A percentile compares a stretch with the other conserved stretches of the same genome.
These are phyloP conservation scores for Drosophila pallidifrons DNA, from an alignment of 1,140 invertebrate species.

Conservation along the genomic window DNA sequence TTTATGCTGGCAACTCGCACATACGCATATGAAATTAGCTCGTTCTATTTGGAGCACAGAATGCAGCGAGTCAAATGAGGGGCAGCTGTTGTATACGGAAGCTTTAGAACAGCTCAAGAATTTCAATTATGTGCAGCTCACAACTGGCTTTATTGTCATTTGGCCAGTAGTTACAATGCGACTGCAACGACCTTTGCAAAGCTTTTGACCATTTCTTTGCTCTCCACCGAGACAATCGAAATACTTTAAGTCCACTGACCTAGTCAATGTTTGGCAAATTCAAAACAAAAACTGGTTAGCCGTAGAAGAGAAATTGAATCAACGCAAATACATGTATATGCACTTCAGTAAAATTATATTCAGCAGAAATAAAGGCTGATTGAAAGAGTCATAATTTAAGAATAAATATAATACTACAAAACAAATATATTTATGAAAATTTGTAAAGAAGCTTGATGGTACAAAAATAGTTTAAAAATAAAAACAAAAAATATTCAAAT, in stretches of 20 bases:
- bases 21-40: slow-evolving; percentile 72
- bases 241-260: slow-evolving; percentile 62
- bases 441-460: too few species aligned
- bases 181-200: slow-evolving; percentile 25
- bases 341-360: too few species aligned
- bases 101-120: slow-evolving; percentile 47
- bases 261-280: slow-evolving; percentile 50
- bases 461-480: too few species aligned
- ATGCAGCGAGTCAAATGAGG: slow-evolving; percentile 21
- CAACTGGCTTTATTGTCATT: slow-evolving; percentile 2
- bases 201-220: slow-evolving; percentile 40
- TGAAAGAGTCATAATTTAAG: too few species aligned
- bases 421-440: too few species aligned
- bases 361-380: too few species aligned
- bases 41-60: slow-evolving; percentile 25
- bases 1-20: slow-evolving; percentile 62
- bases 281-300: too few species aligned
- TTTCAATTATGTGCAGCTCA: slow-evolving; percentile 53
- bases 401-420: too few species aligned
- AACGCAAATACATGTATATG: too few species aligned
- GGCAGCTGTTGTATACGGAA: slow-evolving; percentile 48
- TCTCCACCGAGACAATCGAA: slow-evolving; percentile 30
- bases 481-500: too few species aligned
- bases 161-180: slow-evolving; percentile 1
- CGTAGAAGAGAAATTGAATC: too few species aligned